Base-by-base conservation (phyloP, 2,113 vertebrate species). In the Bubo blakistoni region DNA sequence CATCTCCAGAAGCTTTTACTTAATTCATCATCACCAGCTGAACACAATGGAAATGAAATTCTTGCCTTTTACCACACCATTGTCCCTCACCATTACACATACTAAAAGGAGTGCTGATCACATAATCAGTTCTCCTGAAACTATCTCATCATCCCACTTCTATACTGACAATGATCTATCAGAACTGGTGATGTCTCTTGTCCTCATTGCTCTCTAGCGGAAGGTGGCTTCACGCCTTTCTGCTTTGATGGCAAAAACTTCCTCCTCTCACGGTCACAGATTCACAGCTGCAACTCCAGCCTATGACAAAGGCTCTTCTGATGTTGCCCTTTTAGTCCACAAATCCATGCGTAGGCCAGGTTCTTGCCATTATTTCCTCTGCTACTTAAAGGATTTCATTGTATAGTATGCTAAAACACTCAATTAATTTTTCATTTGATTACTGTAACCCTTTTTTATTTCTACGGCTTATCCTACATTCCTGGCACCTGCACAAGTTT, bases 121-220 rank as follows among this genome's bases (percentile, higher is more conserved):
- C 0, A 0, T 13, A 65, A 91, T 84, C 51, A 7, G 1, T n/a
- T 84, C 69, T 61, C 32, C 42, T 1, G 0, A 59, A 87, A 55
- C 6, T 30, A 38, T 55, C 71, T 83, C 71, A 55, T 90, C 62
- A 72, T 72, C 65, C 42, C 46, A 74, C 15, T 74, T 58, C 17
- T n/a, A 21, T 7, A 44, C 46, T 36, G 51, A 88, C 38, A 71
- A 36, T 6, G 30, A 66, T 44, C 36, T 46, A 15, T 12, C 38
- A 62, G 54, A 90, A 76, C 7, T 14, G 71, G 46, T 2, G 2
- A 86, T 57, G 34, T 3, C 16, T 58, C 29, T 54, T 54, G n/a
- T 54, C 42, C n/a, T 82, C 5, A 1, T 24, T 71, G 16, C 32
- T 58, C 20, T 26, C 2, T 0, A 71, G 34, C 3, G 22, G 40